phyloP scores from a whole-genome alignment of 2,888 invertebrate genomes.

The Stegophylla sp. region DNA sequence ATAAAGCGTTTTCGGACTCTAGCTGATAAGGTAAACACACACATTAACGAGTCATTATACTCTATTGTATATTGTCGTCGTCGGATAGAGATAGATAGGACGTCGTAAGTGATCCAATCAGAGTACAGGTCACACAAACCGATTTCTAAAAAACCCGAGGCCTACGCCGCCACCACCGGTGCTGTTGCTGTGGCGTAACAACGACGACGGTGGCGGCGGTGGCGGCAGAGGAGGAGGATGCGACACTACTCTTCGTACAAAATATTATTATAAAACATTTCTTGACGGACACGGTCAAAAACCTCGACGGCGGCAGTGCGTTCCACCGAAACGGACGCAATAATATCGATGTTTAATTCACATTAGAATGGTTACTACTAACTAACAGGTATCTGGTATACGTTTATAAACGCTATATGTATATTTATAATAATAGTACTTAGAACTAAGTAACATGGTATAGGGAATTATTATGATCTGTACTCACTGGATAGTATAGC shows the following conservation, averaged over 20 bases:
- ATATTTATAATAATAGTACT: no score
- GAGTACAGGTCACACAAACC: not conserved
- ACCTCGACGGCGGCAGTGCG: not conserved
- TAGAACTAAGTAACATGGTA: no score
- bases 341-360: no score
- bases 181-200: not conserved
- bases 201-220: not conserved
- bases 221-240: not conserved
- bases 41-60: no score
- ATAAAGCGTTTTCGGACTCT: not conserved
- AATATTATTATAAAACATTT: not conserved
- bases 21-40: not conserved
- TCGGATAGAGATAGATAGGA: no score
- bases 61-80: no score
- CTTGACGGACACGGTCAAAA: not conserved
- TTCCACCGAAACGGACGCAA: not conserved
- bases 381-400: not conserved
- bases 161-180: not conserved
- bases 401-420: not conserved
- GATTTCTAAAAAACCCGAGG: not conserved
- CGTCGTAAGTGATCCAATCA: not conserved
- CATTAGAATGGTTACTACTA: no score
- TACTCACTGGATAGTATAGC: constrained; percentile 95
- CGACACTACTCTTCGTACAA: not conserved
- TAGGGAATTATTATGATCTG: constrained; percentile 36